Conservation (phyloP, 2,888 invertebrate genomes). For the Tachystola acroxantha region DNA sequence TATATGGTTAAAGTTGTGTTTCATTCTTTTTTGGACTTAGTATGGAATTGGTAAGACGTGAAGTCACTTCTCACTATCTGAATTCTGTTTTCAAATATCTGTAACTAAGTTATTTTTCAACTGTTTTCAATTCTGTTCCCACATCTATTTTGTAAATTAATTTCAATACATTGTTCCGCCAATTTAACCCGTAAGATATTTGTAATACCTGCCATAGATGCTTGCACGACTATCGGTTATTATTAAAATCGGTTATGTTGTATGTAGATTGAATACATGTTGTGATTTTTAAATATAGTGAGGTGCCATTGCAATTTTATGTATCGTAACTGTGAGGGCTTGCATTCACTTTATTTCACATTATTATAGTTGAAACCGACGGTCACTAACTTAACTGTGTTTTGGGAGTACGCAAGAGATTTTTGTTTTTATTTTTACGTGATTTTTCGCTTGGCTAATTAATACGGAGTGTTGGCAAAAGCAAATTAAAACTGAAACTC, state of each 20-base stretch:
- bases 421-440: too few species aligned
- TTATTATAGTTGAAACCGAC: conserved; percentile 28
- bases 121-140: too few species aligned
- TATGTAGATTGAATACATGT: conserved; percentile 32
- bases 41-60: too few species aligned
- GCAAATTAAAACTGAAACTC: neutral
- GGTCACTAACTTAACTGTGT: conserved; percentile 27
- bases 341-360: conserved; percentile 41
- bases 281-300: conserved; percentile 61
- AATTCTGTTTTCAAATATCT: too few species aligned
- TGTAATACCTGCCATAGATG: conserved; percentile 8
- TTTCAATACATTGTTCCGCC: too few species aligned
- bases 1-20: too few species aligned
- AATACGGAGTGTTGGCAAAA: neutral
- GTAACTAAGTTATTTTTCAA: too few species aligned
- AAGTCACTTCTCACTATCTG: too few species aligned
- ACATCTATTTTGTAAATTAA: too few species aligned
- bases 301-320: conserved; percentile 67
- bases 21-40: too few species aligned
- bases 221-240: conserved; percentile 9
- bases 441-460: neutral
- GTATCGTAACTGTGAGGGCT: conserved; percentile 53
- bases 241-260: conserved; percentile 17
- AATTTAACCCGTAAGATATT: too few species aligned
- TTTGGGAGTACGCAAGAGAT: too few species aligned